Evolutionary conservation across 1,140 invertebrate genomes (phyloP), one percentile per base, ranked within the genome.

Genomic region (Diabrotica virgifera): DNA sequence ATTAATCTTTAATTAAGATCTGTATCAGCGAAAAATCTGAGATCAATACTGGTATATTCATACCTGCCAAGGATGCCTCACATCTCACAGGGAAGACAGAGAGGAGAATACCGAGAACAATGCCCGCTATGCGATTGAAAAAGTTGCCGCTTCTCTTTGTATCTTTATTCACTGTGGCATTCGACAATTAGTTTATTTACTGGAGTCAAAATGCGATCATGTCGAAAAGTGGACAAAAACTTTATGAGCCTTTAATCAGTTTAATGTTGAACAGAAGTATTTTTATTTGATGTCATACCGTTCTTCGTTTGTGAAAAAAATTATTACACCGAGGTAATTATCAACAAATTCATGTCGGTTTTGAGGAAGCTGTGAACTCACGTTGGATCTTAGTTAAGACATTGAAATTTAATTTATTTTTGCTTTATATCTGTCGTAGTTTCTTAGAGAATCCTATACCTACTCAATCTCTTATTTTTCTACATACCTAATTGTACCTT

Each of bases 111-210:
- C 53, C 35, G 10, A 36, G 11, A 58, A 46, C 38, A 58, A 58
- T 38, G 9, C 36, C 35, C 11, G 56, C n/a, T 37, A 62, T 54
- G 51, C 9, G 6, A 37, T 35, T 35, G 12, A 62, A 62, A 62
- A 59, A 59, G 11, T 59, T 12, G 51, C 36, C 36, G 60, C 60
- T 36, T 35, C 51, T 61, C 50, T 24, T 62, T 52, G 60, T 62
- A 40, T 46, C 60, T 62, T 62, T 38, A 62, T 62, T 62, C 53
- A 53, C 60, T 10, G 52, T 52, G 60, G 60, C 52, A 62, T 62
- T 40, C 60, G 52, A 54, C 60, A 62, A 62, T 62, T 62, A 62
- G 52, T 53, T 62, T 62, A 62, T 62, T 62, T 62, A 62, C 60
- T 62, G 60, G 36, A 54, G 6, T 62, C 10, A 50, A 38, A 62